Conservation (phyloP, 2,888 invertebrate genomes). For the Cybosia mesomella region DNA sequence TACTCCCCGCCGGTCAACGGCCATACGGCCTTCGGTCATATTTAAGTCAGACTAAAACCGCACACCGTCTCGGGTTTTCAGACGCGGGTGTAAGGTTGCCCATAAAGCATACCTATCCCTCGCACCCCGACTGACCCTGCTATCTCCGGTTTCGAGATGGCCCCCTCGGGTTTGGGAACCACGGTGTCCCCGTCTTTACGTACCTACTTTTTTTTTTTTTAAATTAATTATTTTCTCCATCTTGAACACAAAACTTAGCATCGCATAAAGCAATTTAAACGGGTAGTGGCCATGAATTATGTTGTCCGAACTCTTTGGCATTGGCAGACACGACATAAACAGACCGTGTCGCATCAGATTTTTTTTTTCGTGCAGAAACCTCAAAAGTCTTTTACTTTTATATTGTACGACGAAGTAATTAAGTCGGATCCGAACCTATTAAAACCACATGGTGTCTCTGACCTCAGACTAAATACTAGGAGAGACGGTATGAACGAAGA, state of each 20-base stretch:
- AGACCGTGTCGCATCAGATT: not conserved
- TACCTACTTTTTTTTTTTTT: no score
- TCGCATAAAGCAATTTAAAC: not conserved
- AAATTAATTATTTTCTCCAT: not conserved
- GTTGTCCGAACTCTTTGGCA: not conserved
- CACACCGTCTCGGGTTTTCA: no score
- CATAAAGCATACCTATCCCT: no score
- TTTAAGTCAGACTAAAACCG: no score
- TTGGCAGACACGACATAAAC: not conserved
- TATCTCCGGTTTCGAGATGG: no score
- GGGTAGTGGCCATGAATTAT: constrained; percentile 2
- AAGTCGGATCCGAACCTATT: not conserved
- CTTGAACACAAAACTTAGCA: not conserved
- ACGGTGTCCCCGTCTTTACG: no score
- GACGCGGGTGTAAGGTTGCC: no score
- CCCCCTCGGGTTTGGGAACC: no score
- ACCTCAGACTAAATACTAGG: not conserved
- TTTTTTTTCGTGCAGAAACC: not conserved
- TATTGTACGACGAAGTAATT: not conserved
- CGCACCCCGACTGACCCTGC: no score
- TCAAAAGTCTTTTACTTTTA: not conserved
- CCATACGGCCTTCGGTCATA: no score
- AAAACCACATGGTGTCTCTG: not conserved
- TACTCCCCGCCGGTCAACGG: no score
- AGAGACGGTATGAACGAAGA: not conserved